Evolutionary conservation across 2,797 vertebrate species (phyloP).

Genomic region (Schizopygopsis pylzovi): DNA sequence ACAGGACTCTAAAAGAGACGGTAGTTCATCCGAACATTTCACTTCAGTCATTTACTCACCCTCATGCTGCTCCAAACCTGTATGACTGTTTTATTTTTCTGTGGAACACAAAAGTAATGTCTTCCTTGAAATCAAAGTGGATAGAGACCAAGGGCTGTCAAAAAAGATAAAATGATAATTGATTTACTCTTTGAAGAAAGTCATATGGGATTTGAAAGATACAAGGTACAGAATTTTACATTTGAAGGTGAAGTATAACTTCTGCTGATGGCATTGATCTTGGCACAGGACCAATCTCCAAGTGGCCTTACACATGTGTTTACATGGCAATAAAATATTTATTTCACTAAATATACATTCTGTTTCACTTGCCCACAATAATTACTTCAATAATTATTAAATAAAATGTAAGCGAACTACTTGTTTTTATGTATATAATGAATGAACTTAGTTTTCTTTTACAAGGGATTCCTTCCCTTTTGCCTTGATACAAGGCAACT

Average conservation of each 20-base stretch:
- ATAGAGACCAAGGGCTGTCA: background rate
- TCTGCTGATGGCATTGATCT: background rate
- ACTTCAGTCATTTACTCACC: background rate
- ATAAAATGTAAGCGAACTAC: background rate
- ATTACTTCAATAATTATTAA: slow-evolving; percentile 5
- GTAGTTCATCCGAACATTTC: background rate
- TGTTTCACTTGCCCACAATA: background rate
- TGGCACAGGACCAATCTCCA: slow-evolving; percentile 40
- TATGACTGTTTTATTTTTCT: background rate
- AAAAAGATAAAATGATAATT: background rate
- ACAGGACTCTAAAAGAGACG: background rate
- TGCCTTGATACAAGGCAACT: background rate
- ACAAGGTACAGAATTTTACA: background rate
- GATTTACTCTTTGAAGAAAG: background rate
- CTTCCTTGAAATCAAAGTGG: background rate
- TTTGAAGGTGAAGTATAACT: slow-evolving; percentile 10
- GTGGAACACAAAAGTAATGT: background rate
- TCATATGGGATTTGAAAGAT: background rate
- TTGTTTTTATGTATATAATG: background rate
- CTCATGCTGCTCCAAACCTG: background rate
- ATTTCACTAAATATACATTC: slow-evolving; percentile 23
- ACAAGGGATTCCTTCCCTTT: background rate
- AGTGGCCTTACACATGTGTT: slow-evolving; percentile 59
- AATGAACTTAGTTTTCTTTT: background rate
- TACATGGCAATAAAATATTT: slow-evolving; percentile 23